Conservation (phyloP, 2,797 vertebrate genomes). For the Chelmon rostratus region DNA sequence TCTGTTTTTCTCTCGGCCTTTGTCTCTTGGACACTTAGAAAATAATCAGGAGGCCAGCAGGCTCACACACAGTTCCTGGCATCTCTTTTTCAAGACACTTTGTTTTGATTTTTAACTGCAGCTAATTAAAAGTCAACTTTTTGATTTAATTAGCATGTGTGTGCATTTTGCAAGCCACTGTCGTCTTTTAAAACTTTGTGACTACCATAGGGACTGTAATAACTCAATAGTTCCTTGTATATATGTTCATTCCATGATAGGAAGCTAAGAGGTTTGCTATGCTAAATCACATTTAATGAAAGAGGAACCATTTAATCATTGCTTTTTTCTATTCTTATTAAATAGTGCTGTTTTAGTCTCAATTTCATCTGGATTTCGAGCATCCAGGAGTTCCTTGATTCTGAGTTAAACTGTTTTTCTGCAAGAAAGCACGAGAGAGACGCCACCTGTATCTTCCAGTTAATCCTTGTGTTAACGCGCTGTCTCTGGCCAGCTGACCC, state of each 20-base stretch:
- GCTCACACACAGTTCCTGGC: not conserved
- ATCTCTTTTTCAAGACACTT: not conserved
- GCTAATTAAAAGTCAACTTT: not conserved
- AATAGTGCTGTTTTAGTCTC: not conserved
- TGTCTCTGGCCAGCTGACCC: slow-evolving; percentile 66
- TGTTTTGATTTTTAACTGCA: not conserved
- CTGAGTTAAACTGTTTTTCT: not conserved
- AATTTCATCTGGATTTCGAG: not conserved
- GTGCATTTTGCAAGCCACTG: not conserved
- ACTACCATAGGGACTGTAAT: not conserved
- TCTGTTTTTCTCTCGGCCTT: slow-evolving; percentile 25
- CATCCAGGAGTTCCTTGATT: not conserved
- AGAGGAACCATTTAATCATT: not conserved
- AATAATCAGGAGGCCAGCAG: slow-evolving; percentile 6
- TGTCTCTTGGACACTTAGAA: slow-evolving; percentile 21
- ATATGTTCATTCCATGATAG: not conserved
- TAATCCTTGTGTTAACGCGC: slow-evolving; percentile 53
- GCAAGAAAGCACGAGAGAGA: not conserved
- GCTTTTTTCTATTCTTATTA: not conserved
- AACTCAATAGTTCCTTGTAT: not conserved
- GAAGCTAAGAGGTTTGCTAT: not conserved
- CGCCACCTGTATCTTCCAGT: slow-evolving; percentile 16
- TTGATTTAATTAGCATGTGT: not conserved
- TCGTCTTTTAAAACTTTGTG: slow-evolving; percentile 1
- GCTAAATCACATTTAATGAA: not conserved